Evolutionary conservation across 1,140 invertebrate genomes (phyloP), one percentile per base, ranked within the genome.

Genomic region (Lepidurus couesii): DNA sequence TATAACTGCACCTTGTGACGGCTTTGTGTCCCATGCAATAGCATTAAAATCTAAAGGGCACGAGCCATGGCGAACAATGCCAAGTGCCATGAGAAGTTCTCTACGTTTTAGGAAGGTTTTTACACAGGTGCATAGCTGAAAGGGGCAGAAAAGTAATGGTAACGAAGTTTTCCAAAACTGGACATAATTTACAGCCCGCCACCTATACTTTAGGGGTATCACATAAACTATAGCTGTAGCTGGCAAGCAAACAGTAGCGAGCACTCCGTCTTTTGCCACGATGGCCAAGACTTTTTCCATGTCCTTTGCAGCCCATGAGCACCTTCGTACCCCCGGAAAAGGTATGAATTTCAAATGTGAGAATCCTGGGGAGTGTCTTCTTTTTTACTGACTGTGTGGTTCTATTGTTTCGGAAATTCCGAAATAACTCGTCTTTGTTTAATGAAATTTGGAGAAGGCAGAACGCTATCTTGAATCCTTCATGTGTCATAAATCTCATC

Each of bases 11-110:
- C 53, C 21, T 65, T 65, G 9, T 21, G 53, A 21, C 4, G 53
- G 53, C 53, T 65, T 65, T 65, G 53, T 65, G 53, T 65, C 53
- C 16, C 53, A 65, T 65, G 53, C 53, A 65, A 65, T 65, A 65
- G 53, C 53, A 13, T 65, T 65, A 65, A 34, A 65, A 65, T 65
- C 53, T 65, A 65, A 65, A 65, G 16, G 53, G 53, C 53, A 65
- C 53, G 53, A 65, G 53, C 21, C 53, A 65, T 21, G 53, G n/a
- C 53, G 53, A 65, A 65, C 53, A 65, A 65, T 65, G 53, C 53
- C 53, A 65, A 65, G 13, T 65, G 13, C n/a, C 7, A 65, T 13
- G 53, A 65, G 21, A 65, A 65, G 9, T 65, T 65, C 13, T 65
- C 53, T 65, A 21, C 53, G 53, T 65, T 65, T 21, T 16, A n/a